phyloP scores from a whole-genome alignment of 2,888 invertebrate genomes.

The Cetonia aurata region DNA sequence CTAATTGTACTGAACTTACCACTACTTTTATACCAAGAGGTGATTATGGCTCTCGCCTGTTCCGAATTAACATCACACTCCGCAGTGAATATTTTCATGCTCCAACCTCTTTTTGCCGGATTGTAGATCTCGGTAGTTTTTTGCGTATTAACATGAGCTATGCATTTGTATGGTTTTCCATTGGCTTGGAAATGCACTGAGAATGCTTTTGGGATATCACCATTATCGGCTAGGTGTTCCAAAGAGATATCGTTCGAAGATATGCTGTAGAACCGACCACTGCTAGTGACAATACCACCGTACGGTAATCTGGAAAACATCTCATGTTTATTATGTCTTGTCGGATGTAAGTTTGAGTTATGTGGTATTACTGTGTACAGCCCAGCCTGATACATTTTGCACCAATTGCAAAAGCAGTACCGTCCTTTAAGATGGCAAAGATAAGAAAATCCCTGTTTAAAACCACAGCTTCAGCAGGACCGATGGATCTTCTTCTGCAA shows the following conservation, averaged over 20 bases:
- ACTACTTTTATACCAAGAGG: conserved; percentile 61
- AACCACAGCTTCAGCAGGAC: conserved; percentile 54
- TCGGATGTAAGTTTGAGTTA: neutral
- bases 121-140: conserved; percentile 41
- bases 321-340: too few species aligned
- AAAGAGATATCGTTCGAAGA: conserved; percentile 68
- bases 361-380: conserved; percentile 69
- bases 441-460: conserved; percentile 56
- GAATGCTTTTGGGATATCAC: conserved; percentile 67
- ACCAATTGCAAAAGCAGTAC: conserved; percentile 71
- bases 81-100: conserved; percentile 53
- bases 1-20: conserved; percentile 48
- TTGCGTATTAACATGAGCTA: conserved; percentile 55
- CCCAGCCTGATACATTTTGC: conserved; percentile 68
- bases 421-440: conserved; percentile 67
- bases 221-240: conserved; percentile 67
- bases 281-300: conserved; percentile 69
- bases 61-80: conserved; percentile 61
- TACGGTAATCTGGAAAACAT: conserved; percentile 67
- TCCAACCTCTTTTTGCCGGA: conserved; percentile 54
- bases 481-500: conserved; percentile 55
- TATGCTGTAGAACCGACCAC: conserved; percentile 65
- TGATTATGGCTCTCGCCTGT: conserved; percentile 63
- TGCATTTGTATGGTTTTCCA: conserved; percentile 52
- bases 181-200: conserved; percentile 65